These are phyloP conservation scores for Campoplex nolae DNA, from an alignment of 2,888 invertebrate species.

Conservation along the genomic window DNA sequence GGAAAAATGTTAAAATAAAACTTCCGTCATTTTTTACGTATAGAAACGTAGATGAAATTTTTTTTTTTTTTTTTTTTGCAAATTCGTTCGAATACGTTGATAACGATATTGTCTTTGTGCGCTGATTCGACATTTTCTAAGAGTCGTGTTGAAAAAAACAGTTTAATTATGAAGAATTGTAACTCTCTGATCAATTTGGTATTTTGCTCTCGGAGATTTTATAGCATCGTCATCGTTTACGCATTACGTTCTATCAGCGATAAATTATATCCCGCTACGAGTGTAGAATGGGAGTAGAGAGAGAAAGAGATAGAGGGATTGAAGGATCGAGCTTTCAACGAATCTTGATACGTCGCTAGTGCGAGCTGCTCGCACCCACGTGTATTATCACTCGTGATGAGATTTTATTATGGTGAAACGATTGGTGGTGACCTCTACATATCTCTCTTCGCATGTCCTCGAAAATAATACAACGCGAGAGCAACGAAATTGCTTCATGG, in stretches of 20 bases:
- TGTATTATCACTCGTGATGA: slow-evolving; percentile 44
- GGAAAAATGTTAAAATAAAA: too few species aligned
- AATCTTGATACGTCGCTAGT: slow-evolving; percentile 43
- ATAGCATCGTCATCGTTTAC: slow-evolving; percentile 29
- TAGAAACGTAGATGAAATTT: neutral
- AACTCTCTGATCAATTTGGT: neutral
- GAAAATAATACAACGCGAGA: slow-evolving; percentile 1
- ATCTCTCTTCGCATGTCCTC: slow-evolving; percentile 29
- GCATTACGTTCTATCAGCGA: slow-evolving; percentile 27
- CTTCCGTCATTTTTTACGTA: neutral
- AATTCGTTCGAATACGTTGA: neutral
- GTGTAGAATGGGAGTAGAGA: neutral
- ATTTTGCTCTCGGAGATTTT: slow-evolving; percentile 1
- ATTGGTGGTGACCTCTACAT: slow-evolving; percentile 30
- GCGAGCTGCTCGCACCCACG: slow-evolving; percentile 16
- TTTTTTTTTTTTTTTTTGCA: too few species aligned
- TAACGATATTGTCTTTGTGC: neutral
- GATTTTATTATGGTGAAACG: slow-evolving; percentile 46
- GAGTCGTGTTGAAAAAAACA: slow-evolving; percentile 8
- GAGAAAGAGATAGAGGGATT: neutral
- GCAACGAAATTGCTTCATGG: slow-evolving; percentile 31
- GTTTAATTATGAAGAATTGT: slow-evolving; percentile 43
- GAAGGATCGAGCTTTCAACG: slow-evolving; percentile 45
- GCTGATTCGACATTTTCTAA: neutral
- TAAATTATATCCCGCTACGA: slow-evolving; percentile 19